A percentile compares a stretch with the other conserved stretches of the same genome.
Evolutionary conservation across 1,140 invertebrate species (phyloP).

Genomic region (Argopecten irradians): DNA sequence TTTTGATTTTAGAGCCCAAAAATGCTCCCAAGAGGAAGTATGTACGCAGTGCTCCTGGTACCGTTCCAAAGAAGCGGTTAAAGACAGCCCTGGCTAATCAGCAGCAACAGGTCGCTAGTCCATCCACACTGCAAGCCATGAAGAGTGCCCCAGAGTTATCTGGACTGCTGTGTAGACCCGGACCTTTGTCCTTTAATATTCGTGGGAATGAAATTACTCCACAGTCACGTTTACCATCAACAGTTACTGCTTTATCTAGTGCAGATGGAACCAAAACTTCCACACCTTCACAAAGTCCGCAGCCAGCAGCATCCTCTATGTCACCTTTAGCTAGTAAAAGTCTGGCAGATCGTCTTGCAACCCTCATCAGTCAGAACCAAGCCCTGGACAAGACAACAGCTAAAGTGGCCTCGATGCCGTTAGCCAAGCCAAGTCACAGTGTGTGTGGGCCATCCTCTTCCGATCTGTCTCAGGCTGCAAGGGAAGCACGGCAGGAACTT

Average conservation of each 20-base stretch:
- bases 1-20: constrained; percentile 31
- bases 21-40: constrained; percentile 53
- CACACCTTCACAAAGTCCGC: constrained; percentile 20
- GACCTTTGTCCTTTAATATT: constrained; percentile 6
- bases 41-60: constrained; percentile 39
- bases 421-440: constrained; percentile 13
- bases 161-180: constrained; percentile 53
- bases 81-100: constrained; percentile 39
- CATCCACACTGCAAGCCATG: constrained; percentile 40
- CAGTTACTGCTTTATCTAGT: constrained; percentile 41
- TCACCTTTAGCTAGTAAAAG: neutral
- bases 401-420: neutral
- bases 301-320: neutral
- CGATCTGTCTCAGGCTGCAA: neutral
- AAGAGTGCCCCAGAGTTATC: constrained; percentile 62
- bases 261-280: constrained; percentile 27
- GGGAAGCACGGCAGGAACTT: neutral
- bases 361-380: constrained; percentile 7
- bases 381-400: neutral
- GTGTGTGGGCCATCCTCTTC: neutral
- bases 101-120: neutral
- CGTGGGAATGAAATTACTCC: constrained; percentile 29
- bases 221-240: constrained; percentile 38
- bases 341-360: constrained; percentile 3
- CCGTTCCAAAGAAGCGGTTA: constrained; percentile 54